Percentiles rank a stretch among this genome's conserved stretches.
Conservation (phyloP, 2,888 invertebrate species). For the Tridacna crocea region DNA sequence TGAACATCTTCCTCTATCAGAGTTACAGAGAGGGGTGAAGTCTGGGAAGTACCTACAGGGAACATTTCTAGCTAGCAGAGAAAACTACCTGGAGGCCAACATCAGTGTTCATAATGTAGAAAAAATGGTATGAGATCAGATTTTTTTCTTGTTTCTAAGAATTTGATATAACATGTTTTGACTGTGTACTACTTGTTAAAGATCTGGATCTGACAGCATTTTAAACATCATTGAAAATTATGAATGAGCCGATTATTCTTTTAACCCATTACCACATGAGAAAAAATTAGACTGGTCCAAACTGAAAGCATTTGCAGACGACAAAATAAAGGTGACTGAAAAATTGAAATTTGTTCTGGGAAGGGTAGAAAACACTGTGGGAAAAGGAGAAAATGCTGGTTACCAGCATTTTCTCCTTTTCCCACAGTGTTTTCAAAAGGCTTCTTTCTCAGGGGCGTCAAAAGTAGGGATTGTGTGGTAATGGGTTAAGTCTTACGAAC, state of each 20-base stretch:
- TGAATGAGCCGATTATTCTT: no score
- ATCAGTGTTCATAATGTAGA: conserved; percentile 92
- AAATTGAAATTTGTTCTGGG: no score
- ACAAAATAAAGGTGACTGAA: no score
- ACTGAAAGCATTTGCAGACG: no score
- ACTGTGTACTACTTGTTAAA: no score
- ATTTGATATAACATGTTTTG: no score
- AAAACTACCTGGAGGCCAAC: conserved; percentile 96
- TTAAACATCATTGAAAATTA: neutral
- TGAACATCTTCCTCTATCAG: conserved; percentile 91
- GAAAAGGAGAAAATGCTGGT: conserved; percentile 9
- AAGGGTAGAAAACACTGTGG: conserved; percentile 9
- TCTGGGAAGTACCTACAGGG: conserved; percentile 91
- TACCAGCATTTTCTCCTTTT: conserved; percentile 1
- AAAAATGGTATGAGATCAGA: conserved; percentile 87
- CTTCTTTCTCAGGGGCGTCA: no score
- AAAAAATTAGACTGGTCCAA: neutral
- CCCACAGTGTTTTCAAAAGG: no score
- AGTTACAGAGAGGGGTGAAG: conserved; percentile 92
- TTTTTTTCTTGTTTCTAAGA: neutral
- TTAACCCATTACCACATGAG: no score
- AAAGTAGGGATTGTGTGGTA: no score
- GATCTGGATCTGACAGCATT: neutral
- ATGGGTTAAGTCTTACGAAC: no score
- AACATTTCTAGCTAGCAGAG: conserved; percentile 90